Evolutionary conservation across 2,888 invertebrate genomes (phyloP).

Genomic region (Ophioninae sp.): DNA sequence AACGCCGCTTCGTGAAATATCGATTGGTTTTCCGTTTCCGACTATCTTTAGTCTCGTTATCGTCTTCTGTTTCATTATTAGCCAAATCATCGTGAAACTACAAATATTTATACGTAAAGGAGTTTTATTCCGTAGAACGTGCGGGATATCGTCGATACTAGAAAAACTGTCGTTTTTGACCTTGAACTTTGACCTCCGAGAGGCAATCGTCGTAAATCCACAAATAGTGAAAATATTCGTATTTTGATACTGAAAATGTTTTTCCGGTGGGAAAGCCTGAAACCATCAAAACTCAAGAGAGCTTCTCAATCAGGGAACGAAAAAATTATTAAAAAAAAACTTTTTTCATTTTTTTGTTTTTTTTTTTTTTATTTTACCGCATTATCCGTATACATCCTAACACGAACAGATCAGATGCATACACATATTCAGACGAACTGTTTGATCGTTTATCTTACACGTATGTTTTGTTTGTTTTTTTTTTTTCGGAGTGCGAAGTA

Average conservation of each 20-base stretch:
- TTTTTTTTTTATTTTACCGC: constrained; percentile 76
- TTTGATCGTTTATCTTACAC: constrained; percentile 74
- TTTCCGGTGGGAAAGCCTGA: neutral
- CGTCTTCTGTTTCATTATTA: constrained; percentile 14
- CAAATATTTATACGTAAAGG: neutral
- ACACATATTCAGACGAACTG: constrained; percentile 71
- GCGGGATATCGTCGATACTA: constrained; percentile 1
- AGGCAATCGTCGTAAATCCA: constrained; percentile 5
- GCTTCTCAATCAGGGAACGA: neutral
- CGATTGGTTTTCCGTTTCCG: neutral
- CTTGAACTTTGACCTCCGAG: constrained; percentile 39
- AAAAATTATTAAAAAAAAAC: neutral
- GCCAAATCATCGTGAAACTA: constrained; percentile 2
- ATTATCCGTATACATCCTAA: constrained; percentile 78
- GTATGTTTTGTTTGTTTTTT: constrained; percentile 64
- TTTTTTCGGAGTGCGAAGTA: constrained; percentile 66
- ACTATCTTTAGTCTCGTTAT: constrained; percentile 10
- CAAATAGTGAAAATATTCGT: neutral
- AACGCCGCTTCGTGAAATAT: neutral
- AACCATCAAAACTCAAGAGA: neutral
- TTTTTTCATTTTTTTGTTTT: constrained; percentile 61
- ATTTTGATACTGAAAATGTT: neutral
- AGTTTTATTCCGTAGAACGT: constrained; percentile 11
- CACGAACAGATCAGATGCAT: constrained; percentile 80
- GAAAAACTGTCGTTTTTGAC: constrained; percentile 13